A percentile compares a stretch with the other conserved stretches of the same genome.
These are phyloP conservation scores for Corydoras sp. DNA, from an alignment of 2,113 vertebrate genomes.

Conservation along the genomic window DNA sequence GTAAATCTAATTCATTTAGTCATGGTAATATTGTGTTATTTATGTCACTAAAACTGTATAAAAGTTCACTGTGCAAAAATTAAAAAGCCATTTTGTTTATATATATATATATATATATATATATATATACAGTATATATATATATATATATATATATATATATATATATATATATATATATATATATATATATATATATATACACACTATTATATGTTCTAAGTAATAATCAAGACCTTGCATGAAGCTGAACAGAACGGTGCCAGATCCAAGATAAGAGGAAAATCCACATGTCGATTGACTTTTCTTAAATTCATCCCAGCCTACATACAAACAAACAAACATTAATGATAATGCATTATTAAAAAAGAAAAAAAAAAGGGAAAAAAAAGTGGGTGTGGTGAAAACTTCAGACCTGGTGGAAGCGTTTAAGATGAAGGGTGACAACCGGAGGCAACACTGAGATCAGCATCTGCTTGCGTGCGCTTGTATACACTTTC, in stretches of 20 bases:
- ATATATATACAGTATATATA: too few species aligned
- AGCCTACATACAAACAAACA: constrained; percentile 62
- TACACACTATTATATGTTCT: not conserved
- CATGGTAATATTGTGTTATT: too few species aligned
- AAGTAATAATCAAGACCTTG: constrained; percentile 70
- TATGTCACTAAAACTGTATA: too few species aligned
- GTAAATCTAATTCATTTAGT: too few species aligned
- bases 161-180: too few species aligned
- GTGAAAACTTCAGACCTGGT: constrained; percentile 70
- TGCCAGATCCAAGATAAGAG: constrained; percentile 83
- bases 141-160: too few species aligned
- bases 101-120: too few species aligned
- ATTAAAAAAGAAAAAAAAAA: too few species aligned
- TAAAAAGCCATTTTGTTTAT: too few species aligned
- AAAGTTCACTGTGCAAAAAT: too few species aligned
- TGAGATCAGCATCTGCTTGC: constrained; percentile 93
- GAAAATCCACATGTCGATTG: constrained; percentile 94
- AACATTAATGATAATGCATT: not conserved
- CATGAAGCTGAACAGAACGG: constrained; percentile 90
- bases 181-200: too few species aligned
- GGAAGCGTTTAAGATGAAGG: constrained; percentile 94
- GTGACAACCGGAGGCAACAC: constrained; percentile 85
- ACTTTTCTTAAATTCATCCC: constrained; percentile 93
- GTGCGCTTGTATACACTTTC: constrained; percentile 88
- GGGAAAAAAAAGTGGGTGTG: too few species aligned